Conservation (phyloP, 1,140 invertebrate genomes). For the roundworm (Caenorhabditis elegans) region WBcel235 BX284604.4:692001-692500, state of each 20-base stretch:
- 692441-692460: not conserved
- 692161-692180: not conserved
- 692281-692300: not conserved
- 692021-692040: not conserved
- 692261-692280: not conserved
- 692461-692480: constrained; percentile 6
- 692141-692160: not conserved
- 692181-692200: not conserved
- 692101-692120: constrained; percentile 14
- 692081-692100: not conserved
- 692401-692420: constrained; percentile 19
- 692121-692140: not conserved
- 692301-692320: constrained; percentile 11
- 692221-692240: not conserved
- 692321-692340: not conserved
- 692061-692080: not conserved
- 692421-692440: not conserved
- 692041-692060: constrained; percentile 3
- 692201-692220: constrained; percentile 7
- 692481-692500: not conserved
- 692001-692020: constrained; percentile 7
- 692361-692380: constrained; percentile 7
- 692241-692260: not conserved
- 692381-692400: not conserved
- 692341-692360: not conserved